Evolutionary conservation across 2,113 vertebrate species (phyloP).

Genomic region (Synchiropus splendidus): DNA sequence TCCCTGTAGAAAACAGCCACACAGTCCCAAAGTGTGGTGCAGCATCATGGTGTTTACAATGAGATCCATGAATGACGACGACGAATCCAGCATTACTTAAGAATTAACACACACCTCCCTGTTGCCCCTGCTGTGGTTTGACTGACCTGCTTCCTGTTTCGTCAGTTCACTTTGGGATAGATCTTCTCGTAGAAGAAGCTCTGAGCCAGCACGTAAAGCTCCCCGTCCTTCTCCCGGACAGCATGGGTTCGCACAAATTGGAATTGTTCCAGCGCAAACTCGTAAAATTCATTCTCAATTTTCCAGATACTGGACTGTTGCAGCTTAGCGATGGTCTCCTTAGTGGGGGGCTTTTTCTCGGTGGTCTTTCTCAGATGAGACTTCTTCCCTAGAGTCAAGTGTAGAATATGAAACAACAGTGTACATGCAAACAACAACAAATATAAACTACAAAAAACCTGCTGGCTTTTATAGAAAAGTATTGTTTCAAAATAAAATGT

Average conservation of each 20-base stretch:
- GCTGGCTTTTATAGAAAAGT: no score
- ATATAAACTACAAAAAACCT: neutral
- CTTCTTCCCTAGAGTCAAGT: constrained; percentile 79
- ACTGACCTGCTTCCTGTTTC: neutral
- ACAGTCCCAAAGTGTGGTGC: neutral
- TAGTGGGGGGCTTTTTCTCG: constrained; percentile 92
- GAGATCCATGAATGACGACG: neutral
- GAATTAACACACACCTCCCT: no score
- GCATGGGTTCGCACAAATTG: constrained; percentile 88
- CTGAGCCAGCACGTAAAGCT: constrained; percentile 83
- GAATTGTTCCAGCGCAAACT: constrained; percentile 97
- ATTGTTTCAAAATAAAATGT: no score
- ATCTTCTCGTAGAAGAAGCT: constrained; percentile 99
- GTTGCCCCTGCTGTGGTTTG: no score
- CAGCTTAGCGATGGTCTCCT: constrained; percentile 87
- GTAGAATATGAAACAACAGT: no score
- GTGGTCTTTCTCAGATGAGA: constrained; percentile 96
- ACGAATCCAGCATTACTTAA: neutral
- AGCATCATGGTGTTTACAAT: neutral
- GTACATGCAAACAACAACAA: neutral
- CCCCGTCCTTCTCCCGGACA: constrained; percentile 92
- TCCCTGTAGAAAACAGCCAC: constrained; percentile 6
- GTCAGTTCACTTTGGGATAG: constrained; percentile 73
- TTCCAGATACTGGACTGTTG: constrained; percentile 97
- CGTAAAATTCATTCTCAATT: constrained; percentile 98